Evolutionary conservation across 1,140 invertebrate species (phyloP).

Genomic region (Saccostrea echinata): DNA sequence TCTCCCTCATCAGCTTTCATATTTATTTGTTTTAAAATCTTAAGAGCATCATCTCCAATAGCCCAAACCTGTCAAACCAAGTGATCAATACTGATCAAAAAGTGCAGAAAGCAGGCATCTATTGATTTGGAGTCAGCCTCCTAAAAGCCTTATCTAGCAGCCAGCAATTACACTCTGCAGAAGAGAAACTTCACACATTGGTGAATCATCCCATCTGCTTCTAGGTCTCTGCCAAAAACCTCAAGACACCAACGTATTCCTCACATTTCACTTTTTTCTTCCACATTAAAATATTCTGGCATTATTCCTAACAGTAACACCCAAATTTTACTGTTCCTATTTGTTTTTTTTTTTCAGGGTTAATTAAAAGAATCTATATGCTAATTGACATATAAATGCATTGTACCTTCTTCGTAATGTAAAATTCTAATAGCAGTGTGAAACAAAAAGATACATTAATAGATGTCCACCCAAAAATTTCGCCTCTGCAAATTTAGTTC

Average conservation of each 20-base stretch:
- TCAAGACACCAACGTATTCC: constrained; percentile 18
- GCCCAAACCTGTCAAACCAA: background rate
- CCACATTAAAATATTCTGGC: constrained; percentile 38
- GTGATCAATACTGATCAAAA: constrained; percentile 8
- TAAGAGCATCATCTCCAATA: background rate
- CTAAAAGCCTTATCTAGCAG: constrained; percentile 31
- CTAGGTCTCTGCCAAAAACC: constrained; percentile 14
- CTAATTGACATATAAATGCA: constrained; percentile 16
- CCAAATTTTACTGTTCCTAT: background rate
- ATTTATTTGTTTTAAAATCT: background rate
- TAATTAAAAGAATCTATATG: constrained; percentile 29
- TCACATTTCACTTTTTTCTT: constrained; percentile 14
- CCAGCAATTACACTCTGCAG: background rate
- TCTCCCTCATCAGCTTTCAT: background rate
- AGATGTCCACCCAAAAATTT: constrained; percentile 19
- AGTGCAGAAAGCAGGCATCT: constrained; percentile 4
- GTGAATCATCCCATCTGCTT: constrained; percentile 33
- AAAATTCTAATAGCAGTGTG: background rate
- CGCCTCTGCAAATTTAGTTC: background rate
- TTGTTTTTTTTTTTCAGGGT: background rate
- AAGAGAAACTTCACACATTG: constrained; percentile 29
- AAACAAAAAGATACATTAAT: background rate
- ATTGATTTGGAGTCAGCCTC: background rate
- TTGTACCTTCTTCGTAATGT: background rate
- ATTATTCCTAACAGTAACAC: constrained; percentile 24